Evolutionary conservation across 1,140 invertebrate genomes (phyloP).

Genomic region (Eurosta solidaginis): DNA sequence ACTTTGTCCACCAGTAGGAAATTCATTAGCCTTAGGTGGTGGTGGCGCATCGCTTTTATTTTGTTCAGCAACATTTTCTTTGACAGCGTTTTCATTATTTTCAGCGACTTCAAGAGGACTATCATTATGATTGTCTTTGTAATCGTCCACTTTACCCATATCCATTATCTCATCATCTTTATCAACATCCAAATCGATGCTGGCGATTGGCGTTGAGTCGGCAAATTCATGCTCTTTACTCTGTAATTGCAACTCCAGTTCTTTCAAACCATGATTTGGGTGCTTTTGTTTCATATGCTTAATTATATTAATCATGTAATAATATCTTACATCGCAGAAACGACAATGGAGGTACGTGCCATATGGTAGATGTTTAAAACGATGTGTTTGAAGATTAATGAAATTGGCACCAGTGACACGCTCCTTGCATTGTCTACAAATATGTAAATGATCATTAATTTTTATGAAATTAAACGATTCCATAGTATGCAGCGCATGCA

Average conservation of each 20-base stretch:
- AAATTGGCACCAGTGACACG: conserved; percentile 44
- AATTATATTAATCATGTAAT: conserved; percentile 33
- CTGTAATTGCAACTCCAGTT: neutral
- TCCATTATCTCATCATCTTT: neutral
- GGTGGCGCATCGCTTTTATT: too few relatives aligned
- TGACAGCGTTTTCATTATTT: too few relatives aligned
- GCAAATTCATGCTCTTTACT: neutral
- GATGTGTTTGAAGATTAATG: conserved; percentile 45
- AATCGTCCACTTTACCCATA: neutral
- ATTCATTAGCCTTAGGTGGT: too few relatives aligned
- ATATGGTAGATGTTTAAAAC: conserved; percentile 49
- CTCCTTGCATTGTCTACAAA: conserved; percentile 49
- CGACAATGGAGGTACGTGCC: conserved; percentile 47
- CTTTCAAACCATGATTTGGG: conserved; percentile 25
- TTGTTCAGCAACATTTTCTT: too few relatives aligned
- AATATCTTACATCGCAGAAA: conserved; percentile 31
- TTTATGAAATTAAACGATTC: conserved; percentile 45
- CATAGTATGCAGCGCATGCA: conserved; percentile 42
- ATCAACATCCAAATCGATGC: neutral
- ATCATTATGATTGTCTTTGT: too few relatives aligned
- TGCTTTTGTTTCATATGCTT: conserved; percentile 34
- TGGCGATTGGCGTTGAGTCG: neutral
- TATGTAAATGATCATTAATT: conserved; percentile 41
- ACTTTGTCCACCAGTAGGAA: too few relatives aligned
- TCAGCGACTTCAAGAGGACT: too few relatives aligned